Percentiles rank a stretch among this genome's conserved stretches.
phyloP scores from a whole-genome alignment of 64 coral and sea anemone species.

The Acropora tenuis region DNA sequence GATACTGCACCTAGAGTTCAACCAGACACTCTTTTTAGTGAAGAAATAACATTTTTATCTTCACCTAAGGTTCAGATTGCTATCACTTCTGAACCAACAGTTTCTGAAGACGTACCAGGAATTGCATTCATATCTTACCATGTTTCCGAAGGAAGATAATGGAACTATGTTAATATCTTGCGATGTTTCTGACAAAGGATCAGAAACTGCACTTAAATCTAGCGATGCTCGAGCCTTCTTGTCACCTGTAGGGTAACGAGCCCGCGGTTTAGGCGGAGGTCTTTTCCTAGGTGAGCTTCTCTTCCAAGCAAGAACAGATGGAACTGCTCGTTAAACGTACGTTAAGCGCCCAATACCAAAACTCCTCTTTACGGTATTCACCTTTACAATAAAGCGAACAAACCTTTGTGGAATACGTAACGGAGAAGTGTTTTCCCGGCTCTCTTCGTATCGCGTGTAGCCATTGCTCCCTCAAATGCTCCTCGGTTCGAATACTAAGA shows the following conservation, averaged over 20 bases:
- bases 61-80: slow-evolving; percentile 49
- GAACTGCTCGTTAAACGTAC: slow-evolving; percentile 31
- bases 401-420: too few species aligned
- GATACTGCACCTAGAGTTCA: not conserved
- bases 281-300: slow-evolving; percentile 37
- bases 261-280: not conserved
- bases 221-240: not conserved
- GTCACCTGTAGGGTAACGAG: not conserved
- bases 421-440: too few species aligned
- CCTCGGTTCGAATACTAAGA: too few species aligned
- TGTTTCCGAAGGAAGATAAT: too few species aligned
- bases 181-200: too few species aligned
- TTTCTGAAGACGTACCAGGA: slow-evolving; percentile 13
- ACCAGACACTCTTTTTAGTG: slow-evolving; percentile 36
- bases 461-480: too few species aligned
- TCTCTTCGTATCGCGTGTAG: too few species aligned
- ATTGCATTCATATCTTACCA: too few species aligned
- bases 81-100: slow-evolving; percentile 31
- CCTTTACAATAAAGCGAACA: too few species aligned
- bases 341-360: slow-evolving; percentile 11
- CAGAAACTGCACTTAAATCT: too few species aligned
- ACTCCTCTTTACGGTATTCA: too few species aligned
- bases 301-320: slow-evolving; percentile 10
- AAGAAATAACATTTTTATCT: slow-evolving; percentile 23
- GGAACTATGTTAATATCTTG: too few species aligned